Base-by-base conservation (phyloP, 2,113 vertebrate species). In the Xiphophorus hellerii region DNA sequence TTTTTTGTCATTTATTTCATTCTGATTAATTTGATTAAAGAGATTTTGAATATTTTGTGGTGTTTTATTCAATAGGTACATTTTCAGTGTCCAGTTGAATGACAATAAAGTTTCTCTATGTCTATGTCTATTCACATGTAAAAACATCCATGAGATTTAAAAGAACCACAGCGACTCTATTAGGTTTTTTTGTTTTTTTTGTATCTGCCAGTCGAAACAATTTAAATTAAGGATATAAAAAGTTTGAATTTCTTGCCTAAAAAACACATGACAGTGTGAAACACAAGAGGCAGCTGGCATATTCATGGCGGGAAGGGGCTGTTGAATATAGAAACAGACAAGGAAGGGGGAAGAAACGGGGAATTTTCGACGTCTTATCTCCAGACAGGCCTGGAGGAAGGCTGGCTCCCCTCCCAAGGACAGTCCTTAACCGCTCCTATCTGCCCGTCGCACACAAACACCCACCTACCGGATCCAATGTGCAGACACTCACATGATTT, bases 341-440 rank as follows among this genome's bases (percentile, higher is more conserved):
- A 42, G 14, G 12, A 42, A 42, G 4, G 14, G 39, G 12, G 63
- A 29, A 73, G 62, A 76, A 70, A 62, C 3, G 15, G 51, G 67
- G 67, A 42, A 35, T 42, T 64, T 78, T 82, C 60, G n/a, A 28
- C n/a, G 42, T 70, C 88, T 88, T 87, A 90, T 92, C 88, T 89
- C 76, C 74, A 86, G 83, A 86, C 86, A 84, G 79, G 63, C 70
- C 69, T 29, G 76, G 81, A 70, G 74, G 83, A 81, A 5, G 10
- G 12, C 66, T 60, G 44, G 60, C 44, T 48, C 69, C 78, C 82
- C 84, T 68, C 39, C 39, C 44, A 27, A 78, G 82, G 71, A 70
- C 63, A 48, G 44, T 48, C 44, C 44, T 48, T 48, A 20, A 48
- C 44, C 4, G 17, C 14, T 22, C 44, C 44, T 48, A 17, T 48